Conservation (phyloP, 2,797 vertebrate genomes). For the Coregonus sp. region DNA sequence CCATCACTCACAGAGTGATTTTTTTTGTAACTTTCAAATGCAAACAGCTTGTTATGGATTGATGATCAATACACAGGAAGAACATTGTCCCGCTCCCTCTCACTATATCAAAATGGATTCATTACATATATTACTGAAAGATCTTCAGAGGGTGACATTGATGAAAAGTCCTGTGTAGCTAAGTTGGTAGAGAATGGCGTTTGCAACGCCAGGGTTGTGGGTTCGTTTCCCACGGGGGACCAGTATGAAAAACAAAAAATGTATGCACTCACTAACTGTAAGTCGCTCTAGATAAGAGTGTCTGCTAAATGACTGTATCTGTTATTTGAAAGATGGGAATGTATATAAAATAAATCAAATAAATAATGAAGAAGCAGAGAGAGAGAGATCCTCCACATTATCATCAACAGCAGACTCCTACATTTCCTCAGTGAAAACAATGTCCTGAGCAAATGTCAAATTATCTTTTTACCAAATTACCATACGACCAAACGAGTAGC, state of each 20-base stretch:
- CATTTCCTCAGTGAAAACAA: too few relatives aligned
- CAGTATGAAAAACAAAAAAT: too few relatives aligned
- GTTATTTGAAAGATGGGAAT: neutral
- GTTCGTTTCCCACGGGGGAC: too few relatives aligned
- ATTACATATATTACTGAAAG: slow-evolving; percentile 30
- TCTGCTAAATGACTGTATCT: neutral
- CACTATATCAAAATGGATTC: slow-evolving; percentile 60
- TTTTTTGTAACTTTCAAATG: slow-evolving; percentile 14
- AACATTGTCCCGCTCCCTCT: slow-evolving; percentile 62
- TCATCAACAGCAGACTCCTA: too few relatives aligned
- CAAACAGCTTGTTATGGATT: slow-evolving; percentile 67
- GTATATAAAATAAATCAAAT: slow-evolving; percentile 26
- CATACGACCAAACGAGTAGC: too few relatives aligned
- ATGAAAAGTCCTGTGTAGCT: slow-evolving; percentile 12
- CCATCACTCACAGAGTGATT: slow-evolving; percentile 50
- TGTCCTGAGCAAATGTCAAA: too few relatives aligned
- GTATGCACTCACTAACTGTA: too few relatives aligned
- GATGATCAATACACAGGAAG: slow-evolving; percentile 63
- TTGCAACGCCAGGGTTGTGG: too few relatives aligned
- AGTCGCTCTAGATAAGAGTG: too few relatives aligned
- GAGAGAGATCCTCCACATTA: neutral
- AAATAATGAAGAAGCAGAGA: slow-evolving; percentile 31
- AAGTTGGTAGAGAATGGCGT: too few relatives aligned
- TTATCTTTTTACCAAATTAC: too few relatives aligned
- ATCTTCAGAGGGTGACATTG: slow-evolving; percentile 39